Evolutionary conservation across 35 echinoderm and acorn worm genomes (phyloP).

Genomic region (Strongylocentrotus purpuratus): DNA sequence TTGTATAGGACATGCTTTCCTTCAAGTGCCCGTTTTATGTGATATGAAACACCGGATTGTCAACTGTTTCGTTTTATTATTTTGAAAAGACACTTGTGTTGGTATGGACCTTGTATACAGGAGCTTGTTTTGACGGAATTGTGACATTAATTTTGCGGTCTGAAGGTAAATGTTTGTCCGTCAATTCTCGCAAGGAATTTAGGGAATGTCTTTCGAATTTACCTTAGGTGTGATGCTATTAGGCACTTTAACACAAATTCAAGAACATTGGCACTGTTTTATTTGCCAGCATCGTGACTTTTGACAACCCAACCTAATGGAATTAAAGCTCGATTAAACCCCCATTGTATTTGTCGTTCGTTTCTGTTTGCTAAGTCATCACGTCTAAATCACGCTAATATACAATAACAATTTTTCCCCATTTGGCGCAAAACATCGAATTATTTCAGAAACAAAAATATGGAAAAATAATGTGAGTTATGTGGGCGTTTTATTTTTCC

Average conservation of each 20-base stretch:
- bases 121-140: not conserved
- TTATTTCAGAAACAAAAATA: not conserved
- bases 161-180: not conserved
- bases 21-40: too few relatives aligned
- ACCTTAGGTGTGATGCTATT: not conserved
- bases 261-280: not conserved
- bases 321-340: constrained; percentile 5
- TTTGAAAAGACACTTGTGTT: too few relatives aligned
- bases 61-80: too few relatives aligned
- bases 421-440: not conserved
- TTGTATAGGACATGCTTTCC: too few relatives aligned
- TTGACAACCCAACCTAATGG: not conserved
- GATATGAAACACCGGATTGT: too few relatives aligned
- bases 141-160: not conserved
- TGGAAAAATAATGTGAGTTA: not conserved
- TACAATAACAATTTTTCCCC: not conserved
- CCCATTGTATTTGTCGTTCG: not conserved
- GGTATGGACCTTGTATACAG: too few relatives aligned
- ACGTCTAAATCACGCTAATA: not conserved
- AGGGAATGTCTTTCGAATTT: not conserved
- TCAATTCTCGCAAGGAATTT: not conserved
- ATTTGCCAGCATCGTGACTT: not conserved
- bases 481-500: not conserved
- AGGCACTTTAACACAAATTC: not conserved
- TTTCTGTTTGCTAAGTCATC: not conserved